Evolutionary conservation across 2,797 vertebrate genomes (phyloP).

Genomic region (Loris lydekkerianus): DNA sequence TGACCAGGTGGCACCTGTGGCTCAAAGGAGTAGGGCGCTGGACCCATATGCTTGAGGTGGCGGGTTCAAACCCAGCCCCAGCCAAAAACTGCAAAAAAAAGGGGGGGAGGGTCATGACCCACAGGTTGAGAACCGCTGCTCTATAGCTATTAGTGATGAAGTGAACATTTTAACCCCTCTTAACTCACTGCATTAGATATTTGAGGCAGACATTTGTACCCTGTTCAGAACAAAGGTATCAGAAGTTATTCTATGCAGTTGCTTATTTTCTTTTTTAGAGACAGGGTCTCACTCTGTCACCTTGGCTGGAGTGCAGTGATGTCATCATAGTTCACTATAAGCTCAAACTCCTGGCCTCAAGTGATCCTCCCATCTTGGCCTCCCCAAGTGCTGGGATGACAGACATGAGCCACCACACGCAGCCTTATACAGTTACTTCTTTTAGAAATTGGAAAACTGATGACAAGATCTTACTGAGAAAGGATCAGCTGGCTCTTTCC

Average conservation of each 20-base stretch:
- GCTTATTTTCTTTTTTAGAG: neutral
- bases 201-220: neutral
- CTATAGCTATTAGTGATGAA: too few species aligned
- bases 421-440: neutral
- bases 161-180: neutral
- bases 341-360: neutral
- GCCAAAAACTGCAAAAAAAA: too few species aligned
- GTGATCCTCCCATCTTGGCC: neutral
- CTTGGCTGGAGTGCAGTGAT: neutral
- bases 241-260: neutral
- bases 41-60: too few species aligned
- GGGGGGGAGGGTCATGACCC: too few species aligned
- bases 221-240: neutral
- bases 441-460: neutral
- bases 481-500: neutral
- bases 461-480: slow-evolving; percentile 16
- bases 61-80: too few species aligned
- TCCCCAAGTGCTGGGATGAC: neutral
- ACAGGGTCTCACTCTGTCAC: neutral
- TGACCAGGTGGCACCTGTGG: too few species aligned
- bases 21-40: too few species aligned
- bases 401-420: neutral
- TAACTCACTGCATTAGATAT: neutral
- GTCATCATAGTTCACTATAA: neutral
- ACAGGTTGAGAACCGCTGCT: too few species aligned